Base-by-base conservation (phyloP, 1,140 invertebrate species). In the Trichonephila clavipes region DNA sequence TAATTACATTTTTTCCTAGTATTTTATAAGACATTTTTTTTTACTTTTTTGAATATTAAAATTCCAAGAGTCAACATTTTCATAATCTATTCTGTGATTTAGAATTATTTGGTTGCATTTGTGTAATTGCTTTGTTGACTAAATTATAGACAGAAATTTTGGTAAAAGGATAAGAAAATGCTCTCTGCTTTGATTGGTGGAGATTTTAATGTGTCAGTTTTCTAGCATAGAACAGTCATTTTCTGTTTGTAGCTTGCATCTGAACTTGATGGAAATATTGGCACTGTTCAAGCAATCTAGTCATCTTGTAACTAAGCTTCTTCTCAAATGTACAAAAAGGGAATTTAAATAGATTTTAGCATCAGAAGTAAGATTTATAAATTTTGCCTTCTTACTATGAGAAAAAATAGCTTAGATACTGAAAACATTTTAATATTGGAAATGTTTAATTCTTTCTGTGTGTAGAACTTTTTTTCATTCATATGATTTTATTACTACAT, bases 281-380 rank as follows among this genome's bases (percentile, higher is more conserved):
- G 34, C 66, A 77, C 34, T 5, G 34, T 77, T 77, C 18, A 34
- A 77, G 72, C 18, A 40, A 40, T 77, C 72, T 77, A 77, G 72
- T 77, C 72, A 77, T 77, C 72, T 34, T 24, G 28, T 77, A 34
- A 77, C 40, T 51, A 19, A 77, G 72, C 72, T 77, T 77, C 28
- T 77, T 34, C 72, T 77, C 72, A 77, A 34, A 40, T 77, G 72
- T 77, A 77, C 72, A 77, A 77, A 77, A 77, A 34, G 72, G 21
- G 24, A 69, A 34, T 34, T 34, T 18, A 77, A 77, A 77, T 34
- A 34, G 28, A 77, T 77, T 7, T 77, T 18, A 34, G 34, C 34
- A 77, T 77, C 24, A 77, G 18, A 10, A 69, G 72, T 18, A 18
- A 77, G 72, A 28, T 40, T 18, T 77, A 16, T 40, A 77, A 40